Evolutionary conservation across 2,888 invertebrate species (phyloP).

Genomic region (Drosophila prostipennis): DNA sequence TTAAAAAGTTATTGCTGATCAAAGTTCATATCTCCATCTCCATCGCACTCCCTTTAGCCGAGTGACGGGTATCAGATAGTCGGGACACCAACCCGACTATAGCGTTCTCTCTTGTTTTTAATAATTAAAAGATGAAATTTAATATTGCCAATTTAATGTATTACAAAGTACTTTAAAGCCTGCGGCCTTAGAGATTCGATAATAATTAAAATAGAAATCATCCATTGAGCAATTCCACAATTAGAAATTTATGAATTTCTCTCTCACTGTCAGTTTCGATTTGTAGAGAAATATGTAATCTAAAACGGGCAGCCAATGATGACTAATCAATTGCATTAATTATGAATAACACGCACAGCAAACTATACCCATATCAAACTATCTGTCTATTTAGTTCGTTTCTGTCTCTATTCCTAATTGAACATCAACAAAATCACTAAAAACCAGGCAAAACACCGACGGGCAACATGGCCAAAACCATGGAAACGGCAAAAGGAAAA

Average conservation of each 20-base stretch:
- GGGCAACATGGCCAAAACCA: constrained; percentile 12
- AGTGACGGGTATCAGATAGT: too few species aligned
- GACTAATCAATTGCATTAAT: constrained; percentile 34
- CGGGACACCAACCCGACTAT: too few species aligned
- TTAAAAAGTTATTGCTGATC: too few species aligned
- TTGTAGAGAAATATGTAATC: neutral
- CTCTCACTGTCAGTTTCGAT: constrained; percentile 4
- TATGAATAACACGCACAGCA: constrained; percentile 9
- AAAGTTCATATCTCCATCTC: too few species aligned
- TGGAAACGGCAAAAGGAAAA: constrained; percentile 12
- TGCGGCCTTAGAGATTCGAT: neutral
- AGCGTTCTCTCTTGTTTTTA: too few species aligned
- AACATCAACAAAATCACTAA: constrained; percentile 34
- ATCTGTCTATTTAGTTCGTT: constrained; percentile 13
- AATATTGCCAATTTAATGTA: neutral
- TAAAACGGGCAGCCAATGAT: neutral
- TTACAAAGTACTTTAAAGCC: neutral
- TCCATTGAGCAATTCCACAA: neutral
- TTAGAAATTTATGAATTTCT: neutral
- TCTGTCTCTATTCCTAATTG: constrained; percentile 30
- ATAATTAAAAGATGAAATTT: neutral
- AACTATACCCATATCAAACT: constrained; percentile 11
- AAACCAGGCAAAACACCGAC: constrained; percentile 16
- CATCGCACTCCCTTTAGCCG: too few species aligned
- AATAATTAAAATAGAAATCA: neutral